Evolutionary conservation across 2,888 invertebrate species (phyloP), one percentile per base, ranked within the genome.

Genomic region (Euspilapteryx auroguttella): DNA sequence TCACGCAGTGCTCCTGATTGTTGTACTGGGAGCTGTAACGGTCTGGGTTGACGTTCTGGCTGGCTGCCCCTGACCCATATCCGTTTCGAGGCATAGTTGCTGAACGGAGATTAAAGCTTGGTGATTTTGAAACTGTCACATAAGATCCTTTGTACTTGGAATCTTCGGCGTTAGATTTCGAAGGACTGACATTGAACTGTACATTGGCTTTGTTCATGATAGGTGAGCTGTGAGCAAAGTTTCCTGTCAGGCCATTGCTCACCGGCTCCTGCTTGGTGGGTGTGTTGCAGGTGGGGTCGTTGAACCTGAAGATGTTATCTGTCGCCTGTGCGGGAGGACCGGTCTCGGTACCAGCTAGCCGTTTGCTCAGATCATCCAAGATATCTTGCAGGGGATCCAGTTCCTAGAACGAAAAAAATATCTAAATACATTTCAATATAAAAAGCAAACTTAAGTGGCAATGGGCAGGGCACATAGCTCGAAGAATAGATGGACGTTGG

Each of bases 51-150:
- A 73, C 68, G 31, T 64, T 68, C 34, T 57, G 69, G 34, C 49
- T 64, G 34, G 53, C 55, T 7, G 56, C 59, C 34, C 50, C 65
- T 4, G 66, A 58, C 1, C 59, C 63, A 38, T 75, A 85, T 15
- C 82, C 82, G 41, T 87, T 87, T 33, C 88, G 78, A 0, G 89
- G 88, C 27, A 88, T 55, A 2, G 89, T 89, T 12, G 85, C 84
- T 1, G 88, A 86, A 22, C 87, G 57, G 21, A 71, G 43, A 31
- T 71, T 68, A 42, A 76, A 71, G 38, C 64, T 76, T 25, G 76
- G 76, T 3, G 76, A 76, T 42, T 76, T 76, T 2, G 66, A 48
- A 13, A 69, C 63, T 8, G 52, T 49, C 4, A 55, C 57, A 30
- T 61, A 75, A 1, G 59, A 47, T 20, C 54, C 59, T 43, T 69